Percentiles rank a stretch among this genome's conserved stretches.
Conservation (phyloP, 2,888 invertebrate species). For the Andrena marginata region DNA sequence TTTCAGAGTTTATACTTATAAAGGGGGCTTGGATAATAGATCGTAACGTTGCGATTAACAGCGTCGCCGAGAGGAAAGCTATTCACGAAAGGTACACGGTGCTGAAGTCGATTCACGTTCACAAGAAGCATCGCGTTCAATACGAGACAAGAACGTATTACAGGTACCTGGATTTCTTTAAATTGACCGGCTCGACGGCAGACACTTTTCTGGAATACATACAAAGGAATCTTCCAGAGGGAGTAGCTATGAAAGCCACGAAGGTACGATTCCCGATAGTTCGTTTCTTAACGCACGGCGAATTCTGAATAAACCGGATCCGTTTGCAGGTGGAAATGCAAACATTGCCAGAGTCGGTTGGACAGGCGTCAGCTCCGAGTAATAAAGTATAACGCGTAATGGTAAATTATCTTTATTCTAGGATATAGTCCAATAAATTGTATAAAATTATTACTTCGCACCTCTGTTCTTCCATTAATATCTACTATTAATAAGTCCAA, state of each 20-base stretch:
- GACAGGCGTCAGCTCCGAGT: neutral
- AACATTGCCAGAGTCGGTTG: slow-evolving; percentile 69
- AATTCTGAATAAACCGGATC: neutral
- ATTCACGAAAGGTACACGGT: slow-evolving; percentile 92
- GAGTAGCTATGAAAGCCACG: slow-evolving; percentile 96
- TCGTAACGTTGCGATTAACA: slow-evolving; percentile 84
- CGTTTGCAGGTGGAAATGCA: slow-evolving; percentile 77
- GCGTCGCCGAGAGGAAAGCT: slow-evolving; percentile 91
- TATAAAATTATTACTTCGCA: neutral
- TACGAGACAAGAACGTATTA: slow-evolving; percentile 98
- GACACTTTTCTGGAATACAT: slow-evolving; percentile 98
- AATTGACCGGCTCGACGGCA: slow-evolving; percentile 97
- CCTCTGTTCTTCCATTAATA: neutral
- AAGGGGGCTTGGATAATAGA: neutral
- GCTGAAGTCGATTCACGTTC: slow-evolving; percentile 94
- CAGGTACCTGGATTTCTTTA: slow-evolving; percentile 92
- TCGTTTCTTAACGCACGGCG: neutral
- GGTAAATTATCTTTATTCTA: slow-evolving; percentile 32
- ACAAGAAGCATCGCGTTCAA: slow-evolving; percentile 97
- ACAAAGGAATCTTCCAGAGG: slow-evolving; percentile 98
- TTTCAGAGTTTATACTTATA: neutral
- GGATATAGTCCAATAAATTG: slow-evolving; percentile 35
- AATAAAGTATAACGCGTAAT: slow-evolving; percentile 2
- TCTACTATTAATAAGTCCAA: neutral
- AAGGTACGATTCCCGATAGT: slow-evolving; percentile 86